Evolutionary conservation across 2,888 invertebrate genomes (phyloP).

Genomic region (Lydus trimaculatus): DNA sequence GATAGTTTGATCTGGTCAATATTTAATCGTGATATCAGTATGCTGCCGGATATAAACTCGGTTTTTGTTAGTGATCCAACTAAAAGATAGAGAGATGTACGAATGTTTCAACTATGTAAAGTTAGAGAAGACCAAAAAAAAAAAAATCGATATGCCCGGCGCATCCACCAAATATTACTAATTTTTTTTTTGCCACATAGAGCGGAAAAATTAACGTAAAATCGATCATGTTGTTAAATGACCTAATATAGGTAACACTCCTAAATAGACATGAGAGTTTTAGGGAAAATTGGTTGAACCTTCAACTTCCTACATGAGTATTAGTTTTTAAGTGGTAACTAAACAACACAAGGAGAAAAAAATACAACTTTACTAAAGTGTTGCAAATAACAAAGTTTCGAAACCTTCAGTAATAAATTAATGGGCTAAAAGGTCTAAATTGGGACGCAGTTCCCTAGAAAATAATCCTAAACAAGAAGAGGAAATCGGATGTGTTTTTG

Average conservation of each 20-base stretch:
- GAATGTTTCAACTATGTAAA: background rate
- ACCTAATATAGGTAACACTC: no score
- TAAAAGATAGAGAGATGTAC: background rate
- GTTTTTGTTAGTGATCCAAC: background rate
- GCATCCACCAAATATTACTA: background rate
- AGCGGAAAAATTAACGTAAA: background rate
- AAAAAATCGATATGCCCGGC: background rate
- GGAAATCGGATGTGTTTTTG: no score
- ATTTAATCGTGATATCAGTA: background rate
- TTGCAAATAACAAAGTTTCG: no score
- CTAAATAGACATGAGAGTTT: no score
- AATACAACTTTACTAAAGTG: background rate
- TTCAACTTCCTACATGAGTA: no score
- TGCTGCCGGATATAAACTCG: background rate
- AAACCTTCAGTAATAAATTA: no score
- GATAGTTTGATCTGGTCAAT: background rate
- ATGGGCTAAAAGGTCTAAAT: no score
- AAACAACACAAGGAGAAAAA: no score
- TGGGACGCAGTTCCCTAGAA: no score
- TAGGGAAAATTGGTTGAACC: no score
- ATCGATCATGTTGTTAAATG: background rate
- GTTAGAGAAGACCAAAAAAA: background rate
- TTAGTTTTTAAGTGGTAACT: background rate
- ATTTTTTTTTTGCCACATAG: no score
- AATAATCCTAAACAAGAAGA: no score